A percentile compares a stretch with the other conserved stretches of the same genome.
These are phyloP conservation scores for Paramormyrops hopkinsi DNA, from an alignment of 2,797 vertebrate species.

Conservation along the genomic window DNA sequence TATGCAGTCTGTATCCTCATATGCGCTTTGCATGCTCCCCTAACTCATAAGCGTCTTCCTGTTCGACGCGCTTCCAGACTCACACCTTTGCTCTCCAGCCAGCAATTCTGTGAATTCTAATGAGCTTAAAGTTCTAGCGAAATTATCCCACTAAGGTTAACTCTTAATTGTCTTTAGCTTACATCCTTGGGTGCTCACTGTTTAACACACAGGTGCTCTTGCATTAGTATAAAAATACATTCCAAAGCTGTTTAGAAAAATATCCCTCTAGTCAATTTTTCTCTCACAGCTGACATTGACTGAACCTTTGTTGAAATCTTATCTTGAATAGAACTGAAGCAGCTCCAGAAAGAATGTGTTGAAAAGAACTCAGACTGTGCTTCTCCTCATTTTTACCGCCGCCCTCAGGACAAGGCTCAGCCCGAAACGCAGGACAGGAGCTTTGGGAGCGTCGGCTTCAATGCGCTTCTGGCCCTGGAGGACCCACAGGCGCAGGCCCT, in stretches of 20 bases:
- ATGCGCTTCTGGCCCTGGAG: constrained; percentile 75
- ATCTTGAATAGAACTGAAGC: background rate
- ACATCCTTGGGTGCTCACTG: background rate
- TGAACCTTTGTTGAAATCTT: background rate
- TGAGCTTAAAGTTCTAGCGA: background rate
- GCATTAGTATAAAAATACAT: background rate
- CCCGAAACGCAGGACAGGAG: constrained; percentile 78
- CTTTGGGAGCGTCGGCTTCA: constrained; percentile 78
- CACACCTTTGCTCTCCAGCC: background rate
- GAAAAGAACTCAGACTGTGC: background rate
- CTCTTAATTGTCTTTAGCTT: background rate
- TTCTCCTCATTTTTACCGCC: background rate
- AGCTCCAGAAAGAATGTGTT: background rate
- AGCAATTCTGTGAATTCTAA: background rate
- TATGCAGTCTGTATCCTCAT: background rate
- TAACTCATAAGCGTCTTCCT: background rate
- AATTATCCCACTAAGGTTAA: background rate
- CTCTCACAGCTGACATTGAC: background rate
- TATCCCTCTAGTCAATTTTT: background rate
- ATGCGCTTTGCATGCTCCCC: background rate
- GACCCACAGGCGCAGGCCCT: constrained; percentile 76
- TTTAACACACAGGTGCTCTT: background rate
- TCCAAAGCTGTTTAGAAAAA: background rate
- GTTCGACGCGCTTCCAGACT: background rate
- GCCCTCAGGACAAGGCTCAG: constrained; percentile 82